Percentiles rank a stretch among this genome's conserved stretches.
These are phyloP conservation scores for Lampris megalopsis DNA, from an alignment of 2,113 vertebrate species.

Conservation along the genomic window DNA sequence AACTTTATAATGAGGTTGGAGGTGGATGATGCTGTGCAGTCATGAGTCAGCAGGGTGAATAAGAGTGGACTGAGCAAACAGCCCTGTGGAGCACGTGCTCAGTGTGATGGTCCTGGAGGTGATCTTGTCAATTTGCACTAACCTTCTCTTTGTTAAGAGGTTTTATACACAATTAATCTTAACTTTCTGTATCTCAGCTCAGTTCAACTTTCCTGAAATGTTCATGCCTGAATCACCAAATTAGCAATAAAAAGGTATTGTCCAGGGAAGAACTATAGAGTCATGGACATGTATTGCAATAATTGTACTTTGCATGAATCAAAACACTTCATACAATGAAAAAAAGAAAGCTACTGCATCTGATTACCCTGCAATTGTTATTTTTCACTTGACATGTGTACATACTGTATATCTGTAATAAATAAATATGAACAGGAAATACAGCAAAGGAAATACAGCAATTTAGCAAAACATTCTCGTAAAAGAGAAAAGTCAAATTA, in stretches of 20 bases:
- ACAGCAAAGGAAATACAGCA: slow-evolving; percentile 1
- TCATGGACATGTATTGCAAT: slow-evolving; percentile 13
- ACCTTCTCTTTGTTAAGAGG: too few relatives aligned
- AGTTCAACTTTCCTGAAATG: slow-evolving; percentile 28
- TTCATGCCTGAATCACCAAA: slow-evolving; percentile 27
- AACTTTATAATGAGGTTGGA: too few relatives aligned
- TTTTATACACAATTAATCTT: too few relatives aligned
- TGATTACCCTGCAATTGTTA: neutral
- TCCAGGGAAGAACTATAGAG: neutral
- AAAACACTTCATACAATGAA: slow-evolving; percentile 6
- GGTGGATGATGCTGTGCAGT: too few relatives aligned
- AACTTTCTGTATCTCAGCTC: slow-evolving; percentile 3
- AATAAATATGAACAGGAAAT: slow-evolving; percentile 1
- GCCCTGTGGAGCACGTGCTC: too few relatives aligned
- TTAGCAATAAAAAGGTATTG: slow-evolving; percentile 1
- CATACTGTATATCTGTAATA: neutral
- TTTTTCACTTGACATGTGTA: slow-evolving; percentile 29
- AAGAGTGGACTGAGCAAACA: too few relatives aligned
- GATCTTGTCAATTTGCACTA: too few relatives aligned
- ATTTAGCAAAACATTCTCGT: neutral
- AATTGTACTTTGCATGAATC: slow-evolving; percentile 33
- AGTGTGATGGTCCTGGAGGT: too few relatives aligned
- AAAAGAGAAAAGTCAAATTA: neutral
- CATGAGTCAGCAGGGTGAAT: too few relatives aligned
- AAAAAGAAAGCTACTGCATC: slow-evolving; percentile 18